phyloP scores from a whole-genome alignment of 2,797 vertebrate species.

The Triplophysa bombifrons region DNA sequence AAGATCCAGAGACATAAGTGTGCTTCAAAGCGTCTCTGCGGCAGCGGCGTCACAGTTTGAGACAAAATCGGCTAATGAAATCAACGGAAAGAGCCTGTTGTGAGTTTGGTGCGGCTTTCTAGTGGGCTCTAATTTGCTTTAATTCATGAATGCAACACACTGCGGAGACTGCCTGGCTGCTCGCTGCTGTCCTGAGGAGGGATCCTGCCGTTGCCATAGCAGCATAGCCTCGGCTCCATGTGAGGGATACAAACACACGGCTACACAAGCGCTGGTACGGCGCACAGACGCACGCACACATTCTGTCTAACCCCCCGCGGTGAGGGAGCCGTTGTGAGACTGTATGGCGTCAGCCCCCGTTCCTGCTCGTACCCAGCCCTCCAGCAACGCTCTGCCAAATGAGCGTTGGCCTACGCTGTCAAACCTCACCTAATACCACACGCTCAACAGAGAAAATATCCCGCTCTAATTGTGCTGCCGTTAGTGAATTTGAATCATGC shows the following conservation, averaged over 20 bases:
- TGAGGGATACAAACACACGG: conserved; percentile 51
- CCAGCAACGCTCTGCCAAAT: conserved; percentile 48
- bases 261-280: conserved; percentile 36
- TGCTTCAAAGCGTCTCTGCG: conserved; percentile 14
- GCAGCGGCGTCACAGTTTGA: conserved; percentile 26
- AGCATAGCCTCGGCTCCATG: conserved; percentile 72
- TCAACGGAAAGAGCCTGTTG: conserved; percentile 65
- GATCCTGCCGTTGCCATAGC: conserved; percentile 81
- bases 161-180: conserved; percentile 66
- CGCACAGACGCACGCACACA: conserved; percentile 53
- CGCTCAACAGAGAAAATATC: conserved; percentile 45
- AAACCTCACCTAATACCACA: conserved; percentile 52
- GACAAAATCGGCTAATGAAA: conserved; percentile 65
- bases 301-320: conserved; percentile 56
- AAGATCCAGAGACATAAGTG: not conserved
- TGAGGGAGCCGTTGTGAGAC: conserved; percentile 58
- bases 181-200: conserved; percentile 76
- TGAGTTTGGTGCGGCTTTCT: conserved; percentile 71
- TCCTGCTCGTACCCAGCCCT: conserved; percentile 56
- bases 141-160: conserved; percentile 73
- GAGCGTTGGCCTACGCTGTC: conserved; percentile 34
- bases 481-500: conserved; percentile 17
- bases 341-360: conserved; percentile 48
- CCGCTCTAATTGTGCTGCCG: conserved; percentile 31
- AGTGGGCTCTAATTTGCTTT: conserved; percentile 72